phyloP scores from a whole-genome alignment of 2,797 vertebrate genomes.

The Diplodus sargus region DNA sequence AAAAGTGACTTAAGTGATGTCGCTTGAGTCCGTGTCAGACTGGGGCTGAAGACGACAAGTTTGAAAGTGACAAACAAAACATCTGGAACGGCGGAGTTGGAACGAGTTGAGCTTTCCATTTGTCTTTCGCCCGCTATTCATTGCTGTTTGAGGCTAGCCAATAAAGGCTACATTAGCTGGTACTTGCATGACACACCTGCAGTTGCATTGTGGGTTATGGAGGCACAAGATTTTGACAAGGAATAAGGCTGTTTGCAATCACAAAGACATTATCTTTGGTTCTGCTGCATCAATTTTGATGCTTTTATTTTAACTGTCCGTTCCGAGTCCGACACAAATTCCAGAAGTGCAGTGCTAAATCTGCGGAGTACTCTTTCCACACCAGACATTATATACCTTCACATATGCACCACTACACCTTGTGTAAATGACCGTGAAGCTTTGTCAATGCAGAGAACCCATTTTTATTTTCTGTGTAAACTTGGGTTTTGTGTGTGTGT shows the following conservation, averaged over 20 bases:
- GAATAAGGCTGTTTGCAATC: background rate
- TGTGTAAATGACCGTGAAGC: constrained; percentile 4
- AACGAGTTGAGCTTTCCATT: background rate
- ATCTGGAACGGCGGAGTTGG: background rate
- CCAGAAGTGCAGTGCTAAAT: background rate
- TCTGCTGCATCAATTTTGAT: background rate
- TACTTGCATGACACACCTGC: background rate
- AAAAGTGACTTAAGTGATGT: background rate
- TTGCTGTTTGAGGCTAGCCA: background rate
- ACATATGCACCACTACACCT: background rate
- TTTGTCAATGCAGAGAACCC: background rate
- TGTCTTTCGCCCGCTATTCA: background rate
- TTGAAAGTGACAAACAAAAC: background rate
- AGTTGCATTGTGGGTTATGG: background rate
- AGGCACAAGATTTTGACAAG: background rate
- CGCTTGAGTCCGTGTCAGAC: background rate
- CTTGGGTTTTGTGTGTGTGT: background rate
- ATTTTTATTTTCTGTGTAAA: constrained; percentile 22
- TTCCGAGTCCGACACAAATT: background rate
- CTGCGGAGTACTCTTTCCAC: background rate
- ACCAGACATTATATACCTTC: background rate
- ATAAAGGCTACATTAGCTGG: background rate
- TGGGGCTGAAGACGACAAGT: background rate
- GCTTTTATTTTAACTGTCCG: background rate
- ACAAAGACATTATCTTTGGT: background rate